Conservation (phyloP, 2,888 invertebrate species). For the Serrognathus titanus region DNA sequence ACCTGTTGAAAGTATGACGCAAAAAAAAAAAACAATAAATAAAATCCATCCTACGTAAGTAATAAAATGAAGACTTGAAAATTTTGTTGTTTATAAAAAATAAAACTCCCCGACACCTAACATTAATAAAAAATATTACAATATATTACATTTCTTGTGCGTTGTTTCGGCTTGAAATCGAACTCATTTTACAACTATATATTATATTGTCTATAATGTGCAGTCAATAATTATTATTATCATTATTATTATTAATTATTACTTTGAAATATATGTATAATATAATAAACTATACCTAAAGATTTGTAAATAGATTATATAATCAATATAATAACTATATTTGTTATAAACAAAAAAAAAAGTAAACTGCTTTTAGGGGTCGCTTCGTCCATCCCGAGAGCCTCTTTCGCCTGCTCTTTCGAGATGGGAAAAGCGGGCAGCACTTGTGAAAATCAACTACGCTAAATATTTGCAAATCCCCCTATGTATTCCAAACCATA, state of each 20-base stretch:
- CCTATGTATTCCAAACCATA: conserved; percentile 45
- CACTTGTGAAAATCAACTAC: conserved; percentile 13
- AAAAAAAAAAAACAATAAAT: conserved; percentile 14
- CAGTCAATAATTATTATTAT: conserved; percentile 36
- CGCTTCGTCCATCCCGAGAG: neutral
- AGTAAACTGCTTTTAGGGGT: neutral
- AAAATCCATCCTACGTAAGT: neutral
- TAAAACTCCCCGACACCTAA: conserved; percentile 21
- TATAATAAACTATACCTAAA: conserved; percentile 12
- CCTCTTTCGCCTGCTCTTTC: neutral
- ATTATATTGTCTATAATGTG: conserved; percentile 45
- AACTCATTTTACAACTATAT: conserved; percentile 21
- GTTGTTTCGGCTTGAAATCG: conserved; percentile 13
- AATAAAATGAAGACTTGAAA: too few relatives aligned
- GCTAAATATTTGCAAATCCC: conserved; percentile 44
- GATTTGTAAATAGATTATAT: conserved; percentile 22
- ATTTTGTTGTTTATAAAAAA: too few relatives aligned
- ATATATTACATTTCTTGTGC: conserved; percentile 22
- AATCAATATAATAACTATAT: conserved; percentile 23
- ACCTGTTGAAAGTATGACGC: conserved; percentile 2
- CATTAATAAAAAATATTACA: conserved; percentile 23
- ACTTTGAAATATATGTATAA: conserved; percentile 19
- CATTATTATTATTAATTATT: conserved; percentile 15
- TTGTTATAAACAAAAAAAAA: conserved; percentile 39
- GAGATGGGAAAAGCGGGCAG: conserved; percentile 3